phyloP scores from a whole-genome alignment of 2,888 invertebrate species.

The Cephus runcator region DNA sequence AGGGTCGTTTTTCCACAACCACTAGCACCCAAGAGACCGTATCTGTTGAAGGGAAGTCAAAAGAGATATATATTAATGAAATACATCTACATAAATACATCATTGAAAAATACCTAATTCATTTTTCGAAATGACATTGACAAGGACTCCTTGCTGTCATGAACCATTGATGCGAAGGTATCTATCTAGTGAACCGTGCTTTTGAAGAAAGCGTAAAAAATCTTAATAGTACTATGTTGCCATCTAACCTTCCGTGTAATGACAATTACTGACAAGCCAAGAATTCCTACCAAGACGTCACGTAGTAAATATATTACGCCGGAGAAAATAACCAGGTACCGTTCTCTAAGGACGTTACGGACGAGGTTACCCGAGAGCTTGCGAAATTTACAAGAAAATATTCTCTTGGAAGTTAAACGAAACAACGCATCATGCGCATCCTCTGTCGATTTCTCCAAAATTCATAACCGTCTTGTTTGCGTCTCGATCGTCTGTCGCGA shows the following conservation, averaged over 20 bases:
- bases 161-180: no score
- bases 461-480: background rate
- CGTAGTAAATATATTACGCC: background rate
- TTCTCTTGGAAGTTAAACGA: background rate
- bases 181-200: no score
- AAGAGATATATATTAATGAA: background rate
- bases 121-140: background rate
- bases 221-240: background rate
- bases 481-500: no score
- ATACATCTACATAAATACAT: no score
- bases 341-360: background rate
- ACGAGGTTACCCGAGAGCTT: background rate
- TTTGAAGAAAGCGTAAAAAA: background rate
- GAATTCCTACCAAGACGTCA: background rate
- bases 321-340: background rate
- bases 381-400: background rate
- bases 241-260: background rate
- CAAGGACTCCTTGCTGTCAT: background rate
- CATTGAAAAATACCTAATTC: background rate
- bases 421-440: background rate
- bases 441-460: background rate
- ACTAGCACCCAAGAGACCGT: conserved; percentile 93
- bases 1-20: conserved; percentile 98
- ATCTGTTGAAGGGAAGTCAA: conserved; percentile 69
- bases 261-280: background rate